Base-by-base conservation (phyloP, 2,113 vertebrate species). In the Psilopsiagon aymara region DNA sequence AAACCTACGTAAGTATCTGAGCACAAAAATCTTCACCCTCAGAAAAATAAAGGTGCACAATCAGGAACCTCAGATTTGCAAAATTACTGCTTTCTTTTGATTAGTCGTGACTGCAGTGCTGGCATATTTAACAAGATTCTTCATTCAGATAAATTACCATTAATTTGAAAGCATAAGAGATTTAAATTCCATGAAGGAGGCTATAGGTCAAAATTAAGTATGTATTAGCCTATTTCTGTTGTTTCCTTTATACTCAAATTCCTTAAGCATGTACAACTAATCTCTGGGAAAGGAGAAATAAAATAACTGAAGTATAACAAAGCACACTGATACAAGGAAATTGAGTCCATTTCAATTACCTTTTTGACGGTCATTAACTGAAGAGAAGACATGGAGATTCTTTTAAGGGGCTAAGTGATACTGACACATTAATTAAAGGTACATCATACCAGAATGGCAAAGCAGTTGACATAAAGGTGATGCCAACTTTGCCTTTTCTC, bases 131-230 rank as follows among this genome's bases (percentile, higher is more conserved):
- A 84, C 37, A 59, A 1, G 15, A 84, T 92, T 92, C 53, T 86
- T 90, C 86, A 74, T 92, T 94, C 80, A 93, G 69, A 91, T 84
- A 94, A 95, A 95, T 97, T 95, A 92, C 73, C 94, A 95, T 96
- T 97, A 88, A 96, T 97, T 95, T 95, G 90, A 90, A 95, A 96
- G 80, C 85, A 69, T 86, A 69, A 92, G 87, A 92, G 68, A 93
- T 88, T 95, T 93, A 57, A 95, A 96, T 93, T 90, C 76, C 80
- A 85, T n/a, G 28, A 90, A 94, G 78, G 46, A 85, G 88, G 66
- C 69, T 89, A 92, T 46, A 97, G 88, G 94, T 97, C 92, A 90
- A 84, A 95, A 95, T 96, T 93, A 92, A 96, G 90, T 96, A 88
- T 94, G 83, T 73, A 85, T 92, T 92, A 88, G 80, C 80, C 94